Evolutionary conservation across 2,113 vertebrate species (phyloP).

Genomic region (Nettapus auritus): DNA sequence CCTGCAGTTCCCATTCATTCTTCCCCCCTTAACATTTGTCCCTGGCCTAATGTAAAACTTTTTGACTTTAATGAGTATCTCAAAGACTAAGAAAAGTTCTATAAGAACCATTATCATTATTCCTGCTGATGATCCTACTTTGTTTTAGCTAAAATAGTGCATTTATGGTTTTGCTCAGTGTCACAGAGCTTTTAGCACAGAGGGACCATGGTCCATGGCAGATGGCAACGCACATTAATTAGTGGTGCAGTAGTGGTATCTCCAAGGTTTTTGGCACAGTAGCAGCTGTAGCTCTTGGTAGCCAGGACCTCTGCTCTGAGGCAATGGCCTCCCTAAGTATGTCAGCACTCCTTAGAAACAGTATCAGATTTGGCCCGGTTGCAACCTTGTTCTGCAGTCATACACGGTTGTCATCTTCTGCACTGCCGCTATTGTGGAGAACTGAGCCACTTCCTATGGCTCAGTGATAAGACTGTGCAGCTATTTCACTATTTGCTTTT

Average conservation of each 20-base stretch:
- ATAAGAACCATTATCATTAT: neutral
- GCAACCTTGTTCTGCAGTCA: neutral
- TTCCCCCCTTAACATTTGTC: neutral
- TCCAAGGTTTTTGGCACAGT: neutral
- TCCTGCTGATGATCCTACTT: neutral
- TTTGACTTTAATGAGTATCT: neutral
- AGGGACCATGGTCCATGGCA: neutral
- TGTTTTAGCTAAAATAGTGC: neutral
- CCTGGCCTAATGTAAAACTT: neutral
- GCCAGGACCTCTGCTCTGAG: neutral
- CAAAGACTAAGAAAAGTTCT: neutral
- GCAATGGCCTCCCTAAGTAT: rapidly evolving
- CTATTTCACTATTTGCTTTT: neutral
- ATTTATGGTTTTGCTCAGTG: neutral
- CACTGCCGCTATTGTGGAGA: neutral
- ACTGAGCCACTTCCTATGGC: neutral
- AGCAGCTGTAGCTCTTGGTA: neutral
- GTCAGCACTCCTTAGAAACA: neutral
- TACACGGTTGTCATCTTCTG: neutral
- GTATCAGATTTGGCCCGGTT: neutral
- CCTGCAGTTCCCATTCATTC: neutral
- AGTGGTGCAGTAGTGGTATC: neutral
- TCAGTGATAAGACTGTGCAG: neutral
- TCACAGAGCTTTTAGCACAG: neutral
- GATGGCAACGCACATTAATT: neutral